These are phyloP conservation scores for Clunio marinus DNA, from an alignment of 2,888 invertebrate species.

Conservation along the genomic window DNA sequence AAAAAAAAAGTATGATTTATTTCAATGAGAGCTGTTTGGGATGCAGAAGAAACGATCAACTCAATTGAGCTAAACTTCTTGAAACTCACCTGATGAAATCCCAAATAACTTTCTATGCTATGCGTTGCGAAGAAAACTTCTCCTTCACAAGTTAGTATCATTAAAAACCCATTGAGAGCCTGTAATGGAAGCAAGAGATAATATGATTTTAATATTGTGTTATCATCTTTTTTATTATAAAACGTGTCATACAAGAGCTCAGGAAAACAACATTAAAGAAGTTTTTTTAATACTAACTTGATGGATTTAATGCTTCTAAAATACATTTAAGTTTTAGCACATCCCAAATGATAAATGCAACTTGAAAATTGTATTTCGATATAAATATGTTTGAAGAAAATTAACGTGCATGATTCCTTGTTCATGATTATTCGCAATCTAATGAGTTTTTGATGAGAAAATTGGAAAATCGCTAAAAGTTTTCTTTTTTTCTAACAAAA, in stretches of 20 bases:
- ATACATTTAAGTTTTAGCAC: not conserved
- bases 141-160: conserved; percentile 97
- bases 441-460: conserved; percentile 38
- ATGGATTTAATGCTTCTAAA: not conserved
- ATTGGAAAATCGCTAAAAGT: conserved; percentile 11
- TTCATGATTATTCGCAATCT: conserved; percentile 31
- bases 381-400: not conserved
- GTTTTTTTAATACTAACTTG: conserved; percentile 1
- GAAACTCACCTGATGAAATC: conserved; percentile 98
- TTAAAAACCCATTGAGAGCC: conserved; percentile 98
- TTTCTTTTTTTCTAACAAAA: not conserved
- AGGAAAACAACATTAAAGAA: not conserved
- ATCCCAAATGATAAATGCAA: conserved; percentile 10
- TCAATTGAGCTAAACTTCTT: not conserved
- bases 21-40: not conserved
- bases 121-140: conserved; percentile 99
- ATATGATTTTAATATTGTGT: conserved; percentile 40
- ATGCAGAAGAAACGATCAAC: not conserved
- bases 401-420: conserved; percentile 22
- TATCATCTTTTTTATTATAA: conserved; percentile 28
- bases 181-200: conserved; percentile 58
- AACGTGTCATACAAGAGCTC: not conserved
- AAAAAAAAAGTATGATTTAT: conserved; percentile 1
- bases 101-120: conserved; percentile 98
- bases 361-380: conserved; percentile 8